Base-by-base conservation (phyloP, 2,888 invertebrate species). In the Folsomia candida region DNA sequence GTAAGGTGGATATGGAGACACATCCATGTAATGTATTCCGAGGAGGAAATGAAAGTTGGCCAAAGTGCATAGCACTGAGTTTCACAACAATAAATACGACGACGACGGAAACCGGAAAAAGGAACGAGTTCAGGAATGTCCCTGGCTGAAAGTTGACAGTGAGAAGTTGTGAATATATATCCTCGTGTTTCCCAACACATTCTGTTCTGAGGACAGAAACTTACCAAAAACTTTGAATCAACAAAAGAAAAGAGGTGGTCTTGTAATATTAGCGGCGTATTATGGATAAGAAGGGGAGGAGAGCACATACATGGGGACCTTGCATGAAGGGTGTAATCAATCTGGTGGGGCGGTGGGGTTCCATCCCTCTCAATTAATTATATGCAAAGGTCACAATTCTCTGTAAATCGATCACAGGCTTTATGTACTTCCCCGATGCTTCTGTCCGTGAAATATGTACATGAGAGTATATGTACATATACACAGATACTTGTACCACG, bases 41-140 rank as follows among this genome's bases (percentile, higher is more conserved):
- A 3, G 25, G 59, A 65, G 65, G 65, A 65, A 65, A 65, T 65
- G 65, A 65, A 65, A 65, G 65, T 65, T 65, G 65, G 65, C 51
- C 65, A 65, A 64, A 65, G 51, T 54, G 65, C 54, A 65, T 18
- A 54, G 37, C 14, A 62, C 4, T 28, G 28, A 20, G 18, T 26
- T 37, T 62, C 20, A 28, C 18, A 27, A 65, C 65, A 65, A 65
- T 65, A 27, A 51, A 57, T 54, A 65, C 27, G 27, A 51, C 25
- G 37, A 37, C 37, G 37, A 37, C 65, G 65, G 65, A 65, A 65
- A 65, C 65, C 51, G 65, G 65, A 65, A 65, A 65, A 65, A 54
- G 65, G n/a, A 65, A 65, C 65, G 62, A 62, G 62, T 29, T 25
- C 25, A 62, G 37, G 62, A 37, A 65, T 65, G 65, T 65, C 65